Evolutionary conservation across 2,113 vertebrate genomes (phyloP).

Genomic region (Rhynchopsitta pachyrhyncha): DNA sequence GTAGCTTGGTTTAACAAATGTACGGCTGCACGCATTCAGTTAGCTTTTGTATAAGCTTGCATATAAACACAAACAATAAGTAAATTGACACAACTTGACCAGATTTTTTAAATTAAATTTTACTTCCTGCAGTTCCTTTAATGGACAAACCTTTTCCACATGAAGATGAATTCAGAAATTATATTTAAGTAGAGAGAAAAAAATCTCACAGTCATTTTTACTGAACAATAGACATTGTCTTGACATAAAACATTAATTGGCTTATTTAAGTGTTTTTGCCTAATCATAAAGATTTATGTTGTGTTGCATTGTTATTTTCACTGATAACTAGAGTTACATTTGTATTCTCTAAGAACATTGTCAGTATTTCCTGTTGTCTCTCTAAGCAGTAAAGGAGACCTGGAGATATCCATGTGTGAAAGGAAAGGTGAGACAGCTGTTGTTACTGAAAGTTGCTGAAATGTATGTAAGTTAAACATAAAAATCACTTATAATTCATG

Average conservation of each 20-base stretch:
- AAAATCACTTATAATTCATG: background rate
- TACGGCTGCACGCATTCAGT: background rate
- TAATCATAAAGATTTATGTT: background rate
- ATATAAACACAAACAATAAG: background rate
- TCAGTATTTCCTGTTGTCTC: background rate
- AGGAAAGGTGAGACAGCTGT: background rate
- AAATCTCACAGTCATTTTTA: background rate
- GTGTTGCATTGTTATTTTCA: background rate
- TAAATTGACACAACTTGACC: background rate
- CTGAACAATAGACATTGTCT: background rate
- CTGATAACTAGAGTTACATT: background rate
- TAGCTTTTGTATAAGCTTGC: background rate
- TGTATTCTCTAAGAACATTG: background rate
- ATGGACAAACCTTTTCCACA: background rate
- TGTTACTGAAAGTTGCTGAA: background rate
- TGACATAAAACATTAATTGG: background rate
- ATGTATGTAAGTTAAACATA: background rate
- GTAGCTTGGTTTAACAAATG: background rate
- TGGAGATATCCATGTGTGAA: background rate
- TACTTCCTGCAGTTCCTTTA: background rate
- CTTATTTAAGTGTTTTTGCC: background rate
- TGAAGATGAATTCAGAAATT: background rate
- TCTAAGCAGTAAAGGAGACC: background rate
- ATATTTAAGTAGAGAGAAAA: background rate
- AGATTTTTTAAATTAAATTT: background rate